phyloP scores from a whole-genome alignment of 2,888 invertebrate genomes.

The Lysandra coridon region DNA sequence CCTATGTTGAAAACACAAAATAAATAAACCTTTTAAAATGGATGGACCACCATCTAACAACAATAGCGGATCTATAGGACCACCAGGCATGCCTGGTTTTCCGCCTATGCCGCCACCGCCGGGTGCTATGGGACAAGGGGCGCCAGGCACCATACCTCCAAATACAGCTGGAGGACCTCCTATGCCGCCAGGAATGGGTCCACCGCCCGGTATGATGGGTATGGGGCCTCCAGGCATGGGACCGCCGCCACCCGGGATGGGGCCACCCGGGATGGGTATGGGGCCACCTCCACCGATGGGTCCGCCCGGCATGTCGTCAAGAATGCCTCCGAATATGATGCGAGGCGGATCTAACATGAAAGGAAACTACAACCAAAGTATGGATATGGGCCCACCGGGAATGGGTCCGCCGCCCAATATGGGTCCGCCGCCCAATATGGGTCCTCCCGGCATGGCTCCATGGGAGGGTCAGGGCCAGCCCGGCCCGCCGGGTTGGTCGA shows the following conservation, averaged over 20 bases:
- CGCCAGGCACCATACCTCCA: conserved; percentile 59
- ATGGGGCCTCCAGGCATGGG: conserved; percentile 51
- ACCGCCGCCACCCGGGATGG: conserved; percentile 47
- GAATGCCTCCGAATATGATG: conserved; percentile 68
- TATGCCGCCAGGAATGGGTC: conserved; percentile 46
- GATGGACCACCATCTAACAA: conserved; percentile 67
- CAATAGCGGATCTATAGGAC: conserved; percentile 56
- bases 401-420: conserved; percentile 67
- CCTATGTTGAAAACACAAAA: conserved; percentile 17
- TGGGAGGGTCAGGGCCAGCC: conserved; percentile 67
- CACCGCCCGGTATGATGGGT: conserved; percentile 50
- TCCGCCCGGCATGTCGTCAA: conserved; percentile 62
- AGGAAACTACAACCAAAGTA: conserved; percentile 57
- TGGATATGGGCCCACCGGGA: conserved; percentile 71
- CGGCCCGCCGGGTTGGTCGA: conserved; percentile 57
- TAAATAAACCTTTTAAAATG: conserved; percentile 48
- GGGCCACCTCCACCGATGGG: conserved; percentile 53
- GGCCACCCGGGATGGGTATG: conserved; percentile 56
- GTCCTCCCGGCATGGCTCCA: conserved; percentile 58
- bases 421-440: conserved; percentile 64
- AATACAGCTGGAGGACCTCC: conserved; percentile 45
- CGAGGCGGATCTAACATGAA: conserved; percentile 58
- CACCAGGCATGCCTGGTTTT: conserved; percentile 50
- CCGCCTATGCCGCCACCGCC: conserved; percentile 51
- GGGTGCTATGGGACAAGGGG: conserved; percentile 46